Evolutionary conservation across 2,113 vertebrate species (phyloP).

Genomic region (Laterallus jamaicensis): DNA sequence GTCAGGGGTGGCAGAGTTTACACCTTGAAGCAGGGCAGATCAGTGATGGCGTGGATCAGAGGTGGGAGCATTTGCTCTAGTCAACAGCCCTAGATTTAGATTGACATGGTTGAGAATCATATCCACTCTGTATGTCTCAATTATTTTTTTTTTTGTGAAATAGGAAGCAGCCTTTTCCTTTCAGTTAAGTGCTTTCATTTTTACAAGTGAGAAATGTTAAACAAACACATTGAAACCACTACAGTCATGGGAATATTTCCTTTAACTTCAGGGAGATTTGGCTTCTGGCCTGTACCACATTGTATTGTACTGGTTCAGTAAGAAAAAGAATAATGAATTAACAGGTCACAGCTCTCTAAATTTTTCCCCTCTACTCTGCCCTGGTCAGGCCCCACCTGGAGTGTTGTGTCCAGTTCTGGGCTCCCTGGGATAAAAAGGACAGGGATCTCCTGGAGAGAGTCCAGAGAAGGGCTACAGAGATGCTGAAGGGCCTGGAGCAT

Average conservation of each 20-base stretch:
- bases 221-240: slow-evolving; percentile 39
- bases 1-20: not conserved
- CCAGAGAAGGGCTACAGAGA: too few relatives aligned
- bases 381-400: too few relatives aligned
- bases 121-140: not conserved
- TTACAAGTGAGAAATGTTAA: slow-evolving; percentile 26
- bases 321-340: slow-evolving; percentile 10
- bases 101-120: not conserved
- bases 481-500: too few relatives aligned
- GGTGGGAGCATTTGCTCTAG: not conserved
- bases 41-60: not conserved
- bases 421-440: too few relatives aligned
- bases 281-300: not conserved
- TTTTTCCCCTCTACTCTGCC: not conserved
- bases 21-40: not conserved
- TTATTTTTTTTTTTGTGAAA: not conserved
- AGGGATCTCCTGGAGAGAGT: too few relatives aligned
- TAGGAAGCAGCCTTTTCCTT: slow-evolving; percentile 5
- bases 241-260: slow-evolving; percentile 20
- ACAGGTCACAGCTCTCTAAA: slow-evolving; percentile 1
- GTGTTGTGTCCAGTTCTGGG: too few relatives aligned
- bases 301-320: not conserved
- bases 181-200: slow-evolving; percentile 35
- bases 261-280: slow-evolving; percentile 33
- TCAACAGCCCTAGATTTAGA: not conserved